phyloP scores from a whole-genome alignment of 2,888 invertebrate genomes.

The Strigamia maritima region DNA sequence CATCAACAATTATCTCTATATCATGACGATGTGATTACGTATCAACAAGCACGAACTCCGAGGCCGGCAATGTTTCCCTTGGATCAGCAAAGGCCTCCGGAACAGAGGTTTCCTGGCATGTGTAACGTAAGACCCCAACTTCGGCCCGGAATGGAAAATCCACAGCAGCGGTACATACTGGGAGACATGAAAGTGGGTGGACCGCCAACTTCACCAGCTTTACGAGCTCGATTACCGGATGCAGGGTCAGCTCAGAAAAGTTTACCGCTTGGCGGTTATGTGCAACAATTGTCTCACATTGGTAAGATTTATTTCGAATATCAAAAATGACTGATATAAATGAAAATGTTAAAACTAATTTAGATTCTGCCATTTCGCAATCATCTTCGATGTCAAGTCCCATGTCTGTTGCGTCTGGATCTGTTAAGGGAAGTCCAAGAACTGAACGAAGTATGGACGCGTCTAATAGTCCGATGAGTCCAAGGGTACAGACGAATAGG shows the following conservation, averaged over 20 bases:
- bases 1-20: conserved; percentile 34
- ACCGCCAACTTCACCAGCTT: neutral
- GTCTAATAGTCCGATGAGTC: neutral
- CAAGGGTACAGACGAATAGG: neutral
- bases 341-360: neutral
- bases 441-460: neutral
- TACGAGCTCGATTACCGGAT: neutral
- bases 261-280: neutral
- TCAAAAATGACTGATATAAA: no score
- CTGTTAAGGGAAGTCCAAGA: neutral
- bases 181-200: neutral
- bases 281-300: neutral
- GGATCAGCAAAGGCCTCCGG: neutral
- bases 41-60: neutral
- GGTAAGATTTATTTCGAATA: no score
- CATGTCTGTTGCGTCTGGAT: neutral
- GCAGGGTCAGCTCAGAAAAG: neutral
- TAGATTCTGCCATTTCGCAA: neutral
- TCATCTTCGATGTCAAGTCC: neutral
- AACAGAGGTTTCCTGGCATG: neutral
- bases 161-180: neutral
- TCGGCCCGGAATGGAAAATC: neutral
- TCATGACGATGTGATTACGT: neutral
- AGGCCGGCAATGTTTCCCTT: neutral
- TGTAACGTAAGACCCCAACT: neutral